Conservation (phyloP, 2,888 invertebrate genomes). For the Andrena flavipes region DNA sequence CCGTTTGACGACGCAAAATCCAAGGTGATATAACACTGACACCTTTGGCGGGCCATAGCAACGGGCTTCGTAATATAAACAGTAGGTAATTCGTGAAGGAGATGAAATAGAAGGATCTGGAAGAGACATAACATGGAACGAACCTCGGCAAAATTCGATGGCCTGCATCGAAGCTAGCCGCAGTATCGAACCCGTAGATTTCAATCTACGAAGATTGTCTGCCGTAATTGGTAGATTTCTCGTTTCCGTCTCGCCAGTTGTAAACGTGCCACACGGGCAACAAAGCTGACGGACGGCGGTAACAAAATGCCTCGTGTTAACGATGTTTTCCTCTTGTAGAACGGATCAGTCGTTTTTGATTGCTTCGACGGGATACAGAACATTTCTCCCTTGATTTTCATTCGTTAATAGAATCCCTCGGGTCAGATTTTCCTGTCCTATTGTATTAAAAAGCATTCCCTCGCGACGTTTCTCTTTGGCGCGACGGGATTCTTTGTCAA, state of each 20-base stretch:
- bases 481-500: too few relatives aligned
- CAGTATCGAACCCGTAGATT: conserved; percentile 52
- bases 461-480: too few relatives aligned
- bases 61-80: too few relatives aligned
- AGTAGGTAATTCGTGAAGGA: too few relatives aligned
- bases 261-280: not conserved
- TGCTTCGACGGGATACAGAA: not conserved
- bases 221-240: conserved; percentile 62
- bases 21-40: too few relatives aligned
- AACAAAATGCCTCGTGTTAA: not conserved
- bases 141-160: not conserved
- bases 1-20: too few relatives aligned
- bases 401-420: too few relatives aligned
- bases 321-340: not conserved
- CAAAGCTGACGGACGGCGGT: not conserved
- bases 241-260: conserved; percentile 49
- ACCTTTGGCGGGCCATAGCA: too few relatives aligned
- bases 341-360: conserved; percentile 2
- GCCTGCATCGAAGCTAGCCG: not conserved
- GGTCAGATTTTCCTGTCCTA: too few relatives aligned
- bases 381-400: not conserved
- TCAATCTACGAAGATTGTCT: conserved; percentile 60
- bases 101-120: too few relatives aligned
- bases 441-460: too few relatives aligned
- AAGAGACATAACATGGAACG: too few relatives aligned